These are phyloP conservation scores for Limonius californicus DNA, from an alignment of 1,140 invertebrate genomes.

Conservation along the genomic window DNA sequence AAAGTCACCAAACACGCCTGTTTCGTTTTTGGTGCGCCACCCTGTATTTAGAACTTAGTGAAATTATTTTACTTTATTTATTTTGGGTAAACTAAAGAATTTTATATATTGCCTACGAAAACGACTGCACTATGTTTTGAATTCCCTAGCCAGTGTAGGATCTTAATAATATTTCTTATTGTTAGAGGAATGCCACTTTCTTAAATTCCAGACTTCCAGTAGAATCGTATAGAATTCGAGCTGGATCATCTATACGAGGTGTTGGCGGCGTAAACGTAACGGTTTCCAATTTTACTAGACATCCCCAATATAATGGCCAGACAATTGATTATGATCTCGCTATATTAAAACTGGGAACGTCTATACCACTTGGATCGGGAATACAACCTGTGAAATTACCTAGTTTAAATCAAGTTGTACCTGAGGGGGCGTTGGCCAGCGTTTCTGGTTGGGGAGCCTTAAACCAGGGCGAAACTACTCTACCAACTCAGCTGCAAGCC, in stretches of 20 bases:
- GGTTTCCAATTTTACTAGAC: constrained; percentile 37
- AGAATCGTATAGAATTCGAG: too few species aligned
- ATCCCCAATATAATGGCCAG: constrained; percentile 39
- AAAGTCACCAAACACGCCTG: too few species aligned
- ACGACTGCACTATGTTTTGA: too few species aligned
- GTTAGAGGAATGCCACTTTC: too few species aligned
- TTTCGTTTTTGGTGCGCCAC: too few species aligned
- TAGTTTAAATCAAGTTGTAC: not conserved
- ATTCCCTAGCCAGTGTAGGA: too few species aligned
- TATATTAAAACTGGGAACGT: constrained; percentile 34
- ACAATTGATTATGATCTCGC: constrained; percentile 45
- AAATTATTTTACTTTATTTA: too few species aligned
- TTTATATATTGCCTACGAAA: too few species aligned
- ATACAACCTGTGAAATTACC: constrained; percentile 15
- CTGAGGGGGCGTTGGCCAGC: constrained; percentile 6
- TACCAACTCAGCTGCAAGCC: constrained; percentile 19
- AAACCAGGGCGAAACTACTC: constrained; percentile 21
- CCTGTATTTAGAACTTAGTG: too few species aligned
- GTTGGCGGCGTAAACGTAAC: constrained; percentile 36
- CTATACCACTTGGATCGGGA: constrained; percentile 5
- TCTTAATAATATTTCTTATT: too few species aligned
- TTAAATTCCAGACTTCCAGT: too few species aligned
- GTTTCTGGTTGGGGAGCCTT: constrained; percentile 37
- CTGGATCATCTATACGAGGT: constrained; percentile 16
- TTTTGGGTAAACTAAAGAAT: too few species aligned